Percentiles rank a stretch among this genome's conserved stretches.
Conservation (phyloP, 2,113 vertebrate genomes). For the Euleptes europaea region DNA sequence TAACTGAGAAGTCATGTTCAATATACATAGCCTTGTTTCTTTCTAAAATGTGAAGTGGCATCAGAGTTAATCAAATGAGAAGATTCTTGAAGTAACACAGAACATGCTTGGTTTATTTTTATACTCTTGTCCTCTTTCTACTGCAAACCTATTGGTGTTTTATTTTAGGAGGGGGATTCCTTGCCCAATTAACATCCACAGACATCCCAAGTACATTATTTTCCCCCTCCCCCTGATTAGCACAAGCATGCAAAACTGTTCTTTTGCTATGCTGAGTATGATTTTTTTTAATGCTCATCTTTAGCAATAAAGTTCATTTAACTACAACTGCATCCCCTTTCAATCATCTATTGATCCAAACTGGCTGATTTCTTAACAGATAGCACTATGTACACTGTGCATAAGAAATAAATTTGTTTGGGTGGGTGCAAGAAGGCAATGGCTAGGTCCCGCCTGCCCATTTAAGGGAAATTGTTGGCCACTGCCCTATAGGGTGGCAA, state of each 20-base stretch:
- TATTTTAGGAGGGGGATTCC: neutral
- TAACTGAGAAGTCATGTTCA: accelerated
- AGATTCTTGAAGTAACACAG: neutral
- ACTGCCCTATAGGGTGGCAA: too few relatives aligned
- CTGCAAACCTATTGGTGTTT: neutral
- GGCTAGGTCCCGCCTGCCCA: too few relatives aligned
- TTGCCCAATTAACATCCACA: neutral
- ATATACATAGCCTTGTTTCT: accelerated
- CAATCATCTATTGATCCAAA: neutral
- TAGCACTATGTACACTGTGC: neutral
- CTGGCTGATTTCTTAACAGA: neutral
- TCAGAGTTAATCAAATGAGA: neutral
- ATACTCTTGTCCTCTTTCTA: neutral
- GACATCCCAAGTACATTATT: neutral
- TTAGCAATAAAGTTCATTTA: neutral
- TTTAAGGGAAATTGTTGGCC: too few relatives aligned
- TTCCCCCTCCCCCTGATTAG: neutral
- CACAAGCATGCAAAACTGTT: neutral
- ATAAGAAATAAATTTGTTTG: neutral
- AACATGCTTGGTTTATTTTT: accelerated
- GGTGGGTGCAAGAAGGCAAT: too few relatives aligned
- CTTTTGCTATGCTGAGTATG: neutral
- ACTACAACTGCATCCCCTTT: neutral
- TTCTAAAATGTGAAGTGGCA: accelerated
- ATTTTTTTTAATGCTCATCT: neutral